Base-by-base conservation (phyloP, 2,888 invertebrate species). In the Synanthedon formicaeformis region DNA sequence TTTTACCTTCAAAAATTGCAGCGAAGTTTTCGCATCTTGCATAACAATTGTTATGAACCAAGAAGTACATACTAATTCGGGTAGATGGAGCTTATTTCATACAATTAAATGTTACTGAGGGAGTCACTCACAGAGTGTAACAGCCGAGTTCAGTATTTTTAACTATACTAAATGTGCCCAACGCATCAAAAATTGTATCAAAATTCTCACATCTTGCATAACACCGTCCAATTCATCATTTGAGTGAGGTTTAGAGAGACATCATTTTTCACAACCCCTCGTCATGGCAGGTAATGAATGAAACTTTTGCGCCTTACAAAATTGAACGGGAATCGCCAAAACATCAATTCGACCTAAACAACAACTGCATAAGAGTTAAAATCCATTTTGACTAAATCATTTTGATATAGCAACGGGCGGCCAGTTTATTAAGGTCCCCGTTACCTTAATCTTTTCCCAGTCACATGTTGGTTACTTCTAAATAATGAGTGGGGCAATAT, bases 231-330 rank as follows among this genome's bases (percentile, higher is more conserved):
- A 12, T 59, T 57, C 54, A 54, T 41, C 53, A 52, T 56, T 57
- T 57, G 53, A 57, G 60, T 53, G 50, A 54, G 57, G 57, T 56
- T 41, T 54, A 52, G 53, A 49, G 18, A 52, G 58, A 57, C 58
- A 62, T 61, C 59, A 62, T 62, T 61, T 62, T 61, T 62, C 62
- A 60, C 57, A 55, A 40, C 53, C 57, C 56, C 55, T 51, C 56
- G 59, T 62, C 62, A 62, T 55, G 56, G 55, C 51, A 53, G 51
- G 53, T 62, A 62, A 62, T 60, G 58, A 62, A 62, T 62, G 58
- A 57, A 57, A 53, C 58, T 54, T 55, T 52, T 56, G 57, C 34
- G 45, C 45, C 45, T 45, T 45, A 8, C 45, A n/a, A 45, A 45
- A 45, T 10, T 34, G 34, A 34, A 34, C 34, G 34, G 34, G 34